These are phyloP conservation scores for Pangasius mekongensis DNA, from an alignment of 2,797 vertebrate species.

Conservation along the genomic window DNA sequence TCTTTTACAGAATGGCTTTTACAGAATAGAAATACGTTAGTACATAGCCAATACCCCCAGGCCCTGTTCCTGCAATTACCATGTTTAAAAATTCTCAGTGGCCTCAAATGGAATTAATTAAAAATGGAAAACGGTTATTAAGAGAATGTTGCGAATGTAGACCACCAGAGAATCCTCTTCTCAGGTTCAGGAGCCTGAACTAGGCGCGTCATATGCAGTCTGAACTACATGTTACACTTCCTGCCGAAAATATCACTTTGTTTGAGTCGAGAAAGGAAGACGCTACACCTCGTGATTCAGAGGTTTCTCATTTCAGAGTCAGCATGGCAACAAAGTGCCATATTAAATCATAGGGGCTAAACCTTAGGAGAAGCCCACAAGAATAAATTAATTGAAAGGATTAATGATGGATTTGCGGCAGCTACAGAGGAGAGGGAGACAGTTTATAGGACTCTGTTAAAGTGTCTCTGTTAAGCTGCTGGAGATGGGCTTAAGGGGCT, in stretches of 20 bases:
- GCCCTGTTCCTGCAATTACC: slow-evolving; percentile 53
- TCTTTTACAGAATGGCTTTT: slow-evolving; percentile 5
- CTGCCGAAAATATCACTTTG: not conserved
- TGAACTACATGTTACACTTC: not conserved
- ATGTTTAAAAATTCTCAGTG: slow-evolving; percentile 52
- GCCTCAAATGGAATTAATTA: slow-evolving; percentile 59
- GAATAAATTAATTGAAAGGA: slow-evolving; percentile 68
- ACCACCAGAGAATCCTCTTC: slow-evolving; percentile 44
- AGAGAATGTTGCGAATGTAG: slow-evolving; percentile 45
- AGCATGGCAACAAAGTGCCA: slow-evolving; percentile 41
- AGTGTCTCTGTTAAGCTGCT: slow-evolving; percentile 58
- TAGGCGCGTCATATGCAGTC: slow-evolving; percentile 4
- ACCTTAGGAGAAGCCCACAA: slow-evolving; percentile 56
- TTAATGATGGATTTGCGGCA: slow-evolving; percentile 64
- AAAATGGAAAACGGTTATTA: slow-evolving; percentile 59
- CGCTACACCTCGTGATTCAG: slow-evolving; percentile 21
- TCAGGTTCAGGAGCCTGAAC: slow-evolving; percentile 36
- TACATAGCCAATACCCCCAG: slow-evolving; percentile 16
- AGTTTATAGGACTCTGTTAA: slow-evolving; percentile 60
- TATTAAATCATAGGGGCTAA: slow-evolving; percentile 56
- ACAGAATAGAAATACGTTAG: slow-evolving; percentile 28
- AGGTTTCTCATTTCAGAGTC: slow-evolving; percentile 47
- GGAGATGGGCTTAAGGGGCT: slow-evolving; percentile 48
- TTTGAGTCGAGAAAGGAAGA: not conserved
- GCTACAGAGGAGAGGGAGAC: slow-evolving; percentile 56